Evolutionary conservation across 1,140 invertebrate species (phyloP).

Genomic region (Wasmannia auropunctata): DNA sequence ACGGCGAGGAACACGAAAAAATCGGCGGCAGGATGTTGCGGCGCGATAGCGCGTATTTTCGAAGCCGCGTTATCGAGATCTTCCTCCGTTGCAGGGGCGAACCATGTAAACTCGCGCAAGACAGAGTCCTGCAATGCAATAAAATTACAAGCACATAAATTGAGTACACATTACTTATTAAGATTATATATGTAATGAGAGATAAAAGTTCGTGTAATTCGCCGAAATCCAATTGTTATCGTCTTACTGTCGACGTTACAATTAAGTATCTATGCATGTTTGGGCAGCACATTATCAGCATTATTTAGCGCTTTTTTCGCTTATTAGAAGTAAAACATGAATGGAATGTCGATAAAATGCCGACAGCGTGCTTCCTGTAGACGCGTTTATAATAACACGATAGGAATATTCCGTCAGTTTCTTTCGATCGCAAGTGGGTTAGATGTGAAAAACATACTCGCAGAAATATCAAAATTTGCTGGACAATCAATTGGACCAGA

Average conservation of each 20-base stretch:
- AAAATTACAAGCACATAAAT: background rate
- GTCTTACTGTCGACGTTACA: too few relatives aligned
- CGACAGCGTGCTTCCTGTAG: too few relatives aligned
- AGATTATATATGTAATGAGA: background rate
- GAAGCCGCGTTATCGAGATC: conserved; percentile 1
- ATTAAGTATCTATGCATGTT: too few relatives aligned
- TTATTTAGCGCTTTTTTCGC: too few relatives aligned
- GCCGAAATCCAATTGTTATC: background rate
- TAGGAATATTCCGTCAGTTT: background rate
- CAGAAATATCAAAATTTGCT: conserved; percentile 72
- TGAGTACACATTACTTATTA: background rate
- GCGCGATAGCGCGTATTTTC: conserved; percentile 80
- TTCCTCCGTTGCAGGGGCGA: conserved; percentile 14
- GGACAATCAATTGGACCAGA: conserved; percentile 66
- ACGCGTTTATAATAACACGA: background rate
- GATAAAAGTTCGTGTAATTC: background rate
- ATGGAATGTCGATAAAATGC: too few relatives aligned
- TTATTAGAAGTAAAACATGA: too few relatives aligned
- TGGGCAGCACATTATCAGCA: too few relatives aligned
- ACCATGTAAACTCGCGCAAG: conserved; percentile 64
- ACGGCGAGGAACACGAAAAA: conserved; percentile 28
- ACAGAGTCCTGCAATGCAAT: conserved; percentile 63
- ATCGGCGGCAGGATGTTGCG: conserved; percentile 78
- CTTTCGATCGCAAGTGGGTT: conserved; percentile 12
- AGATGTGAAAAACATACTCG: conserved; percentile 65